phyloP scores from a whole-genome alignment of 2,797 vertebrate genomes.

The Lacerta viridis region DNA sequence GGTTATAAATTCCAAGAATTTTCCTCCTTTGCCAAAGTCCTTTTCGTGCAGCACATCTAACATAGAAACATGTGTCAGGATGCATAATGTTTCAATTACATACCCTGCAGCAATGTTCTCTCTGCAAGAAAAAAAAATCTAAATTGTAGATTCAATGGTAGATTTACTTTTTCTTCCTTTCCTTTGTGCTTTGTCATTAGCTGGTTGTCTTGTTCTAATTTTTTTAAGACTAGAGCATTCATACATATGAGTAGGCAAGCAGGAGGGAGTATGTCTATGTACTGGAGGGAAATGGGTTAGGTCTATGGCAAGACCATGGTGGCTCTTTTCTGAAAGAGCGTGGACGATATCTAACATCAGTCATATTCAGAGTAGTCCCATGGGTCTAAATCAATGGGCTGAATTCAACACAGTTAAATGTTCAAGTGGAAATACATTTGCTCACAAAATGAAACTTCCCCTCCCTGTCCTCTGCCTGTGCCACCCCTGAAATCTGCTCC shows the following conservation, averaged over 20 bases:
- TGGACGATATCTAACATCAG: too few species aligned
- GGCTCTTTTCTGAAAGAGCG: too few species aligned
- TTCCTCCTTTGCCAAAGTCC: background rate
- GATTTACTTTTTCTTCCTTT: background rate
- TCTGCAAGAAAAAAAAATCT: slow-evolving; percentile 19
- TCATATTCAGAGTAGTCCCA: too few species aligned
- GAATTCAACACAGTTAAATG: too few species aligned
- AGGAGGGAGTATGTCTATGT: too few species aligned
- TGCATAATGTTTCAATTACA: slow-evolving; percentile 49
- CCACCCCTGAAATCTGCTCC: too few species aligned
- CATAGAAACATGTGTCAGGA: slow-evolving; percentile 37
- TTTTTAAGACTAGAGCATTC: slow-evolving; percentile 10
- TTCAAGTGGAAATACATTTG: too few species aligned
- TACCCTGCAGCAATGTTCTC: slow-evolving; percentile 39
- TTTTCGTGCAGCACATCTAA: slow-evolving; percentile 11
- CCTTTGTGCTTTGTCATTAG: background rate
- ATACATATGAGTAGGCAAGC: background rate
- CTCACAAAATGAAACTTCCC: too few species aligned
- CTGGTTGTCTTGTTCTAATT: slow-evolving; percentile 43
- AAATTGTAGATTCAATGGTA: background rate
- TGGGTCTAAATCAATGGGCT: too few species aligned
- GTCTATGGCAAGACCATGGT: background rate
- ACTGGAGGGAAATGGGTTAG: background rate
- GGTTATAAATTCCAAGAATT: slow-evolving; percentile 23
- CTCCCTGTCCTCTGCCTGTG: too few species aligned